These are phyloP conservation scores for Neosalanx taihuensis DNA, from an alignment of 2,797 vertebrate genomes.

Conservation along the genomic window DNA sequence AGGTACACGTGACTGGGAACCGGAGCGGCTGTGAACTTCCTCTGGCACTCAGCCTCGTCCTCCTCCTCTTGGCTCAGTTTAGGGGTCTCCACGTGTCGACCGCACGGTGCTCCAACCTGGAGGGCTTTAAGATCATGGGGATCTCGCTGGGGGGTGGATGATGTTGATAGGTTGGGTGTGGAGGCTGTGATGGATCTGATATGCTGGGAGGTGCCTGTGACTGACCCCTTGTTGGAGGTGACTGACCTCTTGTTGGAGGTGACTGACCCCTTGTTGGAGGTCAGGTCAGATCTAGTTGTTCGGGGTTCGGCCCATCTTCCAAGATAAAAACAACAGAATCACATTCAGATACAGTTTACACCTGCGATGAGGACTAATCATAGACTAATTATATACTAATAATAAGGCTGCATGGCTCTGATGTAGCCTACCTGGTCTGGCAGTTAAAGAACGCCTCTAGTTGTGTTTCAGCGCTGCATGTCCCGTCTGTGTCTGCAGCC, in stretches of 20 bases:
- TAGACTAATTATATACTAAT: slow-evolving; percentile 15
- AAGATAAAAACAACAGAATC: slow-evolving; percentile 21
- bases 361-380: background rate
- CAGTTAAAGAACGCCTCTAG: slow-evolving; percentile 51
- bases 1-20: slow-evolving; percentile 79
- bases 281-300: slow-evolving; percentile 66
- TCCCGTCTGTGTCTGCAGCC: slow-evolving; percentile 36
- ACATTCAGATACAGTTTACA: background rate
- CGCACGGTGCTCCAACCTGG: slow-evolving; percentile 56
- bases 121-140: slow-evolving; percentile 63
- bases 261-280: slow-evolving; percentile 41
- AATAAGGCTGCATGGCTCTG: background rate
- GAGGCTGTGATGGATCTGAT: slow-evolving; percentile 57
- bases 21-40: slow-evolving; percentile 84
- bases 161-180: slow-evolving; percentile 58
- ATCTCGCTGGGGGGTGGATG: slow-evolving; percentile 70
- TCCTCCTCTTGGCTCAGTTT: slow-evolving; percentile 67
- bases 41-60: slow-evolving; percentile 85
- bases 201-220: slow-evolving; percentile 36
- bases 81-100: slow-evolving; percentile 60
- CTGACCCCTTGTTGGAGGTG: slow-evolving; percentile 45
- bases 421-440: slow-evolving; percentile 43
- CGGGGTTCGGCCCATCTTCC: slow-evolving; percentile 60
- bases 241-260: slow-evolving; percentile 38
- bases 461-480: slow-evolving; percentile 48